These are phyloP conservation scores for Narcine bancroftii DNA, from an alignment of 2,113 vertebrate species.

Conservation along the genomic window DNA sequence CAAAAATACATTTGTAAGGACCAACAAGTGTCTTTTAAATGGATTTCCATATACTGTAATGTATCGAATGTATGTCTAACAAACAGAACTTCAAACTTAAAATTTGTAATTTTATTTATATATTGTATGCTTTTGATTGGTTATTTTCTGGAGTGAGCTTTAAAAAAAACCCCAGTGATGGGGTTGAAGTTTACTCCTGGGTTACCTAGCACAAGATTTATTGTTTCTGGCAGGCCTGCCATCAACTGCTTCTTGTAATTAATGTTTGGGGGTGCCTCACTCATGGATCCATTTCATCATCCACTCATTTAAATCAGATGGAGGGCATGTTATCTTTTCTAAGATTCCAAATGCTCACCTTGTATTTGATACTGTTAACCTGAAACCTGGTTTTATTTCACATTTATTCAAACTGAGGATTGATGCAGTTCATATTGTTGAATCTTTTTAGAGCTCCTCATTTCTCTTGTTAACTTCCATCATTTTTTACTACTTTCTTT, in stretches of 20 bases:
- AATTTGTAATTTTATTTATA: neutral
- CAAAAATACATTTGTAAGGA: neutral
- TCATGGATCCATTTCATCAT: neutral
- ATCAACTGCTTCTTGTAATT: slow-evolving; percentile 10
- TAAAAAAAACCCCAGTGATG: neutral
- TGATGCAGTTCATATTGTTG: neutral
- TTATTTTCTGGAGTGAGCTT: neutral
- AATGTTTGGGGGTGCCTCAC: neutral
- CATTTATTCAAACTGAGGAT: neutral
- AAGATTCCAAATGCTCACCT: neutral
- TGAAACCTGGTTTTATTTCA: neutral
- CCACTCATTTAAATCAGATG: neutral
- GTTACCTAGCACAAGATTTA: neutral
- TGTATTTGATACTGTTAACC: neutral
- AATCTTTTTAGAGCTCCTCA: neutral
- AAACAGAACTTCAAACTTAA: neutral
- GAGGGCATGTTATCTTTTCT: neutral
- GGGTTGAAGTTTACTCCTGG: neutral
- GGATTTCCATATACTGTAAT: neutral
- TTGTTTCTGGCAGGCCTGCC: neutral
- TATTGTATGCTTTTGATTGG: neutral
- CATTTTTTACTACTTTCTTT: neutral
- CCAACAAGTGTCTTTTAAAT: neutral
- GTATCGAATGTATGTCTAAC: neutral
- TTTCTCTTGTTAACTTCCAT: neutral